Conservation (phyloP, 2,797 vertebrate genomes). For the Semotilus atromaculatus region DNA sequence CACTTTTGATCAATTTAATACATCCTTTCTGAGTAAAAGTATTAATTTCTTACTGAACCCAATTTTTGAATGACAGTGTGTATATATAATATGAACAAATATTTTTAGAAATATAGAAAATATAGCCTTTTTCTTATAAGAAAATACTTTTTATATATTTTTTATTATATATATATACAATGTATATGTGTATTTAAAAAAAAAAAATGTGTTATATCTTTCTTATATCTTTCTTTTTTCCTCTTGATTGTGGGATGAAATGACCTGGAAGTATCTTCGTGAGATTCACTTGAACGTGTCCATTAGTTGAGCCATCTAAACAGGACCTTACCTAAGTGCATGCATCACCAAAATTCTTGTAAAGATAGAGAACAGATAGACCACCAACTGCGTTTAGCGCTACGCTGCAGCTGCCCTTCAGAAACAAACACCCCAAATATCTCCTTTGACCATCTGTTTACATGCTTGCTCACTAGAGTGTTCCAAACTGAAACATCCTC, state of each 20-base stretch:
- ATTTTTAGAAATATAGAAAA: neutral
- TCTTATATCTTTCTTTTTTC: no score
- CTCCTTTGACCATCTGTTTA: conserved; percentile 62
- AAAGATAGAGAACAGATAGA: conserved; percentile 63
- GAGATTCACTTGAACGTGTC: neutral
- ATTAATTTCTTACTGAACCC: neutral
- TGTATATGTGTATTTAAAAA: neutral
- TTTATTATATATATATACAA: no score
- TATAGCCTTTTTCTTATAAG: neutral
- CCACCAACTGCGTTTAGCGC: conserved; percentile 60
- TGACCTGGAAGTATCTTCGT: conserved; percentile 8
- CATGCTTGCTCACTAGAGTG: conserved; percentile 56
- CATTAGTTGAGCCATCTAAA: conserved; percentile 35
- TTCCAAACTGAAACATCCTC: conserved; percentile 59
- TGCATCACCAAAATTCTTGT: conserved; percentile 54
- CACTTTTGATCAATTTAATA: neutral
- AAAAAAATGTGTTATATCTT: no score
- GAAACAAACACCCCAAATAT: conserved; percentile 62
- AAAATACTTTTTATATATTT: neutral
- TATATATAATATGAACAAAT: neutral
- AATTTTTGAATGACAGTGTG: neutral
- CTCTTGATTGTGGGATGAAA: neutral
- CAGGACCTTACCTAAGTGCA: conserved; percentile 50
- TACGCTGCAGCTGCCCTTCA: conserved; percentile 62
- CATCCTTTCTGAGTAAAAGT: neutral